These are phyloP conservation scores for Papilio protenor DNA, from an alignment of 2,888 invertebrate species.

Conservation along the genomic window DNA sequence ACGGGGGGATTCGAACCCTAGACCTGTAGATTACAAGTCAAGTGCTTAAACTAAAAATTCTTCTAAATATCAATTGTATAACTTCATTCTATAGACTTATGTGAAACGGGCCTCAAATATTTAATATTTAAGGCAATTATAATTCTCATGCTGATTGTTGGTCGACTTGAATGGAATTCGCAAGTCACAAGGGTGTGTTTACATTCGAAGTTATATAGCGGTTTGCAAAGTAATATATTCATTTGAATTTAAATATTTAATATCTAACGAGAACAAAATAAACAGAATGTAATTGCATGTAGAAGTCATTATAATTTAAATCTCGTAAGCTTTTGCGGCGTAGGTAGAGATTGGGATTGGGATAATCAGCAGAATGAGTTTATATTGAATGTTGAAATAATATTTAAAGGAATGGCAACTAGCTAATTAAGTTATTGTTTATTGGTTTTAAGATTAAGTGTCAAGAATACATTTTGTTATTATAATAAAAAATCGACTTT, in stretches of 20 bases:
- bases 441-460: too few relatives aligned
- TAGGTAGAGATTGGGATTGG: background rate
- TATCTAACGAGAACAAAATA: slow-evolving; percentile 4
- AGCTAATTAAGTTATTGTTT: too few relatives aligned
- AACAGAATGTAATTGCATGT: background rate
- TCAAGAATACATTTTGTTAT: too few relatives aligned
- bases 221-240: background rate
- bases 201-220: background rate
- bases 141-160: slow-evolving; percentile 33
- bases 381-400: background rate
- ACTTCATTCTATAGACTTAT: background rate
- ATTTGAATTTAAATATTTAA: slow-evolving; percentile 5
- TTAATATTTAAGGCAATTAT: slow-evolving; percentile 35
- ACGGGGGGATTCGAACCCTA: too few relatives aligned
- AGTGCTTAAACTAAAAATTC: too few relatives aligned
- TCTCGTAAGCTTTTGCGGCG: background rate
- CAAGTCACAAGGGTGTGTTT: slow-evolving; percentile 36
- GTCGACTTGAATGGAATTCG: slow-evolving; percentile 36
- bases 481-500: too few relatives aligned
- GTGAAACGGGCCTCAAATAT: slow-evolving; percentile 9
- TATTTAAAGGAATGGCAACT: too few relatives aligned
- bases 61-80: background rate
- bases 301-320: background rate
- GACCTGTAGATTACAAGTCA: too few relatives aligned
- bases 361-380: background rate